Base-by-base conservation (phyloP, 2,888 invertebrate species). In the Cartodere bifasciata region DNA sequence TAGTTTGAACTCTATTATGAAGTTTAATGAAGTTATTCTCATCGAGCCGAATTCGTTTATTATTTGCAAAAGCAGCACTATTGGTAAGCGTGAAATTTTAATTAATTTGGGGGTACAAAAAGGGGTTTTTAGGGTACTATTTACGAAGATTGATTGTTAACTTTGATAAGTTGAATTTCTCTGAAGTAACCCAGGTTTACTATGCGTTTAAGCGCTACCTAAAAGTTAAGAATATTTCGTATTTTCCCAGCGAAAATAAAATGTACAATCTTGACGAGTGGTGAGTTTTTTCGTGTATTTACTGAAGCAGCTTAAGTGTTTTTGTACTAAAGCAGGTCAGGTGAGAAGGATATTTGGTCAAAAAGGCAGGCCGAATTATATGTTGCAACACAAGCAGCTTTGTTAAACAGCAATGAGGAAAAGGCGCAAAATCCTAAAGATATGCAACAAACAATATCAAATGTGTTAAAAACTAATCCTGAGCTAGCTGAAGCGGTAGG, bases 321-420 rank as follows among this genome's bases (percentile, higher is more conserved):
- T 37, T 43, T 36, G n/a, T n/a, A n/a, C n/a, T n/a, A n/a, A n/a
- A n/a, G n/a, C 32, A 55, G 55, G 52, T 46, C 41, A 44, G 65
- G 64, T 38, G 67, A 70, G 41, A 68, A 73, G 44, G 71, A 75
- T 41, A 73, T 75, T 35, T 86, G 85, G 85, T 86, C 87, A 2
- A 74, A 80, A 38, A 77, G 83, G 46, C 90, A 91, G 61, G 88
- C 90, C 0, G 90, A 91, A 56, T 63, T 86, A 28, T 85, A 90
- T 50, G 80, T 90, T 32, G 80, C 86, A 1, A 83, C 86, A 47
- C 90, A 91, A 60, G 84, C 84, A 6, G 75, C 78, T 41, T 63
- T 87, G 30, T 55, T 92, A 31, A 80, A 82, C 53, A 81, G 77
- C 24, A 83, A 88, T 56, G 86, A 87, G 51, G 70, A 71, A 29